phyloP scores from a whole-genome alignment of 2,888 invertebrate genomes.

The Thymelicus acteon region DNA sequence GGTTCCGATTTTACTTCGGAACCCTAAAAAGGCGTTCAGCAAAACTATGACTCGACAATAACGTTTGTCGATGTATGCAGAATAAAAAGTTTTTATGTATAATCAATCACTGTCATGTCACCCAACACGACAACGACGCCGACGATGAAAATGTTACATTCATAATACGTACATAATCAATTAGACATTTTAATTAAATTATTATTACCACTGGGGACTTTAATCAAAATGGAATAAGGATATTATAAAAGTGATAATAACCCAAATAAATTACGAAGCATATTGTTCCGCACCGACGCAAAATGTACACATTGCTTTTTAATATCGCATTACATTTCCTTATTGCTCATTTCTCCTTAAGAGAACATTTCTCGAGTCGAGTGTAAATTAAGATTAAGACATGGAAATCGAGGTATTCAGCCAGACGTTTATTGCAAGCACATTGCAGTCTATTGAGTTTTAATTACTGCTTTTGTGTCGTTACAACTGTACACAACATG shows the following conservation, averaged over 20 bases:
- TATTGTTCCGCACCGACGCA: conserved; percentile 16
- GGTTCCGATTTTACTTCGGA: no score
- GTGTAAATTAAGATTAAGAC: conserved; percentile 19
- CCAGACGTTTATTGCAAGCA: background rate
- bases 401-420: conserved; percentile 8
- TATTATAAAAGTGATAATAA: conserved; percentile 7
- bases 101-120: conserved; percentile 27
- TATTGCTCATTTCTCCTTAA: conserved; percentile 35
- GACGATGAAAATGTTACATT: conserved; percentile 10
- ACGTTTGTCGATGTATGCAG: background rate
- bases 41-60: conserved; percentile 8
- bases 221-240: conserved; percentile 20
- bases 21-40: conserved; percentile 13
- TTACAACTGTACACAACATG: background rate
- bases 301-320: conserved; percentile 25
- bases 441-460: conserved; percentile 11
- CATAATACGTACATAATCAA: background rate
- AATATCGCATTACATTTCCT: conserved; percentile 29
- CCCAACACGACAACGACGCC: background rate
- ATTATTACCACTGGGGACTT: background rate
- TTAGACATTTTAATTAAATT: background rate
- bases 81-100: conserved; percentile 5
- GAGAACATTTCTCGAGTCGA: conserved; percentile 21
- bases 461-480: conserved; percentile 21
- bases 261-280: conserved; percentile 26